Percentiles rank a stretch among this genome's conserved stretches.
phyloP scores from a whole-genome alignment of 64 coral and sea anemone genomes.

The Acropora tenuis region DNA sequence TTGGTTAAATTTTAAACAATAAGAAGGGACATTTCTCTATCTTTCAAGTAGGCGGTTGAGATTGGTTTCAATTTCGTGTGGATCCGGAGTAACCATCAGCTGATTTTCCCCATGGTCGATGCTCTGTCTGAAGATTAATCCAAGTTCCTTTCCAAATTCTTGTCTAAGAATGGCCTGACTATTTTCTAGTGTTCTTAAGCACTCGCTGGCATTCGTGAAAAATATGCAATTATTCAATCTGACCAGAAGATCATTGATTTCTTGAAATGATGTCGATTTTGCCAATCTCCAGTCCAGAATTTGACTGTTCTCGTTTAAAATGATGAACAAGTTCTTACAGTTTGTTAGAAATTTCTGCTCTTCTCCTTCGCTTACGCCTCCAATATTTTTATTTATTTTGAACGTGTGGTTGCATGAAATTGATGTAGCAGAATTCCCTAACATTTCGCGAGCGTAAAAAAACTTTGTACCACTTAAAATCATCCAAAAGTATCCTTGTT shows the following conservation, averaged over 20 bases:
- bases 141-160: slow-evolving; percentile 54
- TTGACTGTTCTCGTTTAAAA: slow-evolving; percentile 62
- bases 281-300: slow-evolving; percentile 67
- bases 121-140: slow-evolving; percentile 31
- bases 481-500: slow-evolving; percentile 54
- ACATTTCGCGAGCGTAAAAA: slow-evolving; percentile 30
- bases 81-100: slow-evolving; percentile 5
- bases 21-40: slow-evolving; percentile 29
- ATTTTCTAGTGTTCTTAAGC: slow-evolving; percentile 10
- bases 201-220: slow-evolving; percentile 60
- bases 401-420: slow-evolving; percentile 78
- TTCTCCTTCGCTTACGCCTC: slow-evolving; percentile 24
- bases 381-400: slow-evolving; percentile 73
- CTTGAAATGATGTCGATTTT: slow-evolving; percentile 46
- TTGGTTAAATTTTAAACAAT: slow-evolving; percentile 6
- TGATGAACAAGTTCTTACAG: slow-evolving; percentile 71
- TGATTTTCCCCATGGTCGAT: slow-evolving; percentile 25
- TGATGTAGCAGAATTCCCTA: not conserved
- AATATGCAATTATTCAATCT: slow-evolving; percentile 29
- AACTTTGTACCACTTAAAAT: slow-evolving; percentile 31
- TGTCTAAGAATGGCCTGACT: not conserved
- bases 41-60: slow-evolving; percentile 35
- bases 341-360: slow-evolving; percentile 16
- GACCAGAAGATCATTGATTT: slow-evolving; percentile 43
- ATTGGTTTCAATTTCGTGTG: slow-evolving; percentile 38